Conservation (phyloP, 1,140 invertebrate species). For the Trichomalopsis sarcophagae region DNA sequence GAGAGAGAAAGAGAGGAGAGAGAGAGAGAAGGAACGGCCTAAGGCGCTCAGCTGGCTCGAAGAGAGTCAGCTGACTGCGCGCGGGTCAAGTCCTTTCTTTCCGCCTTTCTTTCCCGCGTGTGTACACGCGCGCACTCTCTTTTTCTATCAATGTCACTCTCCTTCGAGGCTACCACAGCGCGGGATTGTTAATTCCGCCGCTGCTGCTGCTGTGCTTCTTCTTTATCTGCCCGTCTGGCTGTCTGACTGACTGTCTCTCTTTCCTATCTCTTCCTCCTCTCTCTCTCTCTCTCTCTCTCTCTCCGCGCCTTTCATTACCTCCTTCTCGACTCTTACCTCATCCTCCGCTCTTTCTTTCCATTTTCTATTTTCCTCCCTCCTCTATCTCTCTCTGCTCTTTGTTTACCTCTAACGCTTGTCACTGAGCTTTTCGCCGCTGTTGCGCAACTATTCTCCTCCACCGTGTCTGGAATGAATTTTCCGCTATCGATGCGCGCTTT, state of each 20-base stretch:
- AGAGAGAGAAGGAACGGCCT: not conserved
- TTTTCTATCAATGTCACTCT: conserved; percentile 9
- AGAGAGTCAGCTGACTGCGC: conserved; percentile 68
- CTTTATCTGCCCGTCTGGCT: conserved; percentile 2
- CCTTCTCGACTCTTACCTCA: not conserved
- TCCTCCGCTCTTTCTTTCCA: not conserved
- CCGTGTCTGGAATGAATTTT: no score
- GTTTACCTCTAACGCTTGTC: not conserved
- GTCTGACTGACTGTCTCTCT: conserved; percentile 3
- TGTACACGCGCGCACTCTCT: not conserved
- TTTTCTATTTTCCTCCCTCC: not conserved
- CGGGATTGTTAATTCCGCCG: not conserved
- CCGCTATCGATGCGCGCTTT: no score
- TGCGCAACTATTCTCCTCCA: not conserved
- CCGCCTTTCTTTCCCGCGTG: conserved; percentile 13
- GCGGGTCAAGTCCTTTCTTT: conserved; percentile 57
- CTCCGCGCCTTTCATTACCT: conserved; percentile 4
- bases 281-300: not conserved
- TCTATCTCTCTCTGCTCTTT: not conserved
- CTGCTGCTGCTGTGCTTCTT: not conserved
- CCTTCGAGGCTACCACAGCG: not conserved
- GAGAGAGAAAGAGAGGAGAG: not conserved
- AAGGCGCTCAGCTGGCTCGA: conserved; percentile 58
- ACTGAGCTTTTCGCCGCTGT: not conserved
- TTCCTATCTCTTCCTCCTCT: not conserved